phyloP scores from a whole-genome alignment of 2,113 vertebrate species.

The Eurystomus gularis region DNA sequence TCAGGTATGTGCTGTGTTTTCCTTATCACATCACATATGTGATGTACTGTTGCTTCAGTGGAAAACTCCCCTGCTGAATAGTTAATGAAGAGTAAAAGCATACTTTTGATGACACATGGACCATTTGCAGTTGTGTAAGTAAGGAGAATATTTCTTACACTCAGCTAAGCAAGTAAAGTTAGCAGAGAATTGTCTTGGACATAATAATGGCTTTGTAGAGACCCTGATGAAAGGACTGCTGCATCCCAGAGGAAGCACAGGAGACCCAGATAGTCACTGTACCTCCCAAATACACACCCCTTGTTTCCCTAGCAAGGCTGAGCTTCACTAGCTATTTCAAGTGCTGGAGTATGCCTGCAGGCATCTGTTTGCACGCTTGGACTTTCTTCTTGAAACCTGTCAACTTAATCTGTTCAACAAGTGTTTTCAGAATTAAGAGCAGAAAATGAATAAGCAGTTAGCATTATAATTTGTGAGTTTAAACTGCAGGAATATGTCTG shows the following conservation, averaged over 20 bases:
- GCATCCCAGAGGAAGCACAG: neutral
- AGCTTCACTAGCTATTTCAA: neutral
- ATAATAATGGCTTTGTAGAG: neutral
- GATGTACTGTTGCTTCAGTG: neutral
- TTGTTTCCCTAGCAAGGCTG: neutral
- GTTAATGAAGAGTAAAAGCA: neutral
- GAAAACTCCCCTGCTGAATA: neutral
- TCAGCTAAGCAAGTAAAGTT: neutral
- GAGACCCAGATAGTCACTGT: neutral
- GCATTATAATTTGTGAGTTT: neutral
- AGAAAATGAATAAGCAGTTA: neutral
- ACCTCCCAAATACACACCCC: neutral
- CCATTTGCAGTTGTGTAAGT: neutral
- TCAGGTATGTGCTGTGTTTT: neutral
- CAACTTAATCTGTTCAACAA: neutral
- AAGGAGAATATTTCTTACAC: neutral
- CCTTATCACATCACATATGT: neutral
- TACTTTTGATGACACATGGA: neutral
- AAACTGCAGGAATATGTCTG: neutral
- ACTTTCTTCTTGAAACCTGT: neutral
- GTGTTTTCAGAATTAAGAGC: neutral
- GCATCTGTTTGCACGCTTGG: neutral
- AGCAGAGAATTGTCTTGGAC: neutral
- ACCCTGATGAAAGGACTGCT: neutral
- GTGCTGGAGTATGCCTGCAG: neutral